Percentiles rank a stretch among this genome's conserved stretches.
These are phyloP conservation scores for Myiopsitta monachus DNA, from an alignment of 2,113 vertebrate species.

Conservation along the genomic window DNA sequence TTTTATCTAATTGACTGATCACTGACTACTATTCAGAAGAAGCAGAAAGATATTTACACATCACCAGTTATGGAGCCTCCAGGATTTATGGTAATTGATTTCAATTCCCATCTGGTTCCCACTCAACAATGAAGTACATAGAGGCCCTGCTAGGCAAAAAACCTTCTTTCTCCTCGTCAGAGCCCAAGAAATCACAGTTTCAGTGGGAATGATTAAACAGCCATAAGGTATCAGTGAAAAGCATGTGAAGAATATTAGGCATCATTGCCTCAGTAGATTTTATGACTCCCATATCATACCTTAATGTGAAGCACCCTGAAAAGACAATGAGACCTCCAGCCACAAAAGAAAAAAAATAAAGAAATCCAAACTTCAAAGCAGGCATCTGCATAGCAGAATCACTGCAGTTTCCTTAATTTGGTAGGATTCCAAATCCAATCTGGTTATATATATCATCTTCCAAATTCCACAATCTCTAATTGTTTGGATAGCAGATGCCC, in stretches of 20 bases:
- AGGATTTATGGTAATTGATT: constrained; percentile 70
- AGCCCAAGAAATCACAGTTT: constrained; percentile 54
- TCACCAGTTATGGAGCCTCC: constrained; percentile 63
- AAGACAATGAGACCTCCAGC: constrained; percentile 36
- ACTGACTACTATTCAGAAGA: constrained; percentile 68
- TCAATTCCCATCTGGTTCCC: constrained; percentile 68
- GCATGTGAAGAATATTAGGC: constrained; percentile 63
- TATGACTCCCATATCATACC: constrained; percentile 58
- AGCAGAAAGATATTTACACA: constrained; percentile 69
- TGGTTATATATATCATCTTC: constrained; percentile 51
- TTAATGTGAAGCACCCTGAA: constrained; percentile 51
- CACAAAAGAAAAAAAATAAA: background rate
- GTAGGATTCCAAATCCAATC: constrained; percentile 55
- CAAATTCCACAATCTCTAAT: constrained; percentile 46
- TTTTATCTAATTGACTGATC: constrained; percentile 71
- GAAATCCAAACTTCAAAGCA: constrained; percentile 64
- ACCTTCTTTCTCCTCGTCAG: constrained; percentile 21
- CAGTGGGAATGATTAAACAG: constrained; percentile 43
- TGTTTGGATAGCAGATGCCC: constrained; percentile 53
- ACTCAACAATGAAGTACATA: constrained; percentile 62
- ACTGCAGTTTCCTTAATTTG: constrained; percentile 62
- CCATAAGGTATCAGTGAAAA: constrained; percentile 64
- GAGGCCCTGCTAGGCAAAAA: constrained; percentile 47
- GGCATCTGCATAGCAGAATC: constrained; percentile 70
- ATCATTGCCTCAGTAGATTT: constrained; percentile 47